Conservation (phyloP, 2,797 vertebrate genomes). For the Garrulus glandarius region DNA sequence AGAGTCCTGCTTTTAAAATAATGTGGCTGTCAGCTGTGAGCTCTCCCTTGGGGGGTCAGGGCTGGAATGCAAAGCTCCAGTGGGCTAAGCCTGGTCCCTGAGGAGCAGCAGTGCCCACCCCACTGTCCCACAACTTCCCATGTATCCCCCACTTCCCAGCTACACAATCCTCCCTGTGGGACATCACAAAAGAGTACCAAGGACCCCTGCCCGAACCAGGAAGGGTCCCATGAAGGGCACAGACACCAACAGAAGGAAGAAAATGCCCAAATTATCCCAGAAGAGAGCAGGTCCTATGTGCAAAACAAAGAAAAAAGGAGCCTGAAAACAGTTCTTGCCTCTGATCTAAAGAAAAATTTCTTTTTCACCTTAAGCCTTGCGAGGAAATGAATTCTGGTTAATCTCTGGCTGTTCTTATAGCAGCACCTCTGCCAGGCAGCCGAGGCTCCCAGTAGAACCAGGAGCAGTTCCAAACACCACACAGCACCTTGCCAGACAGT, state of each 20-base stretch:
- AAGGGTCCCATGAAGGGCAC: not conserved
- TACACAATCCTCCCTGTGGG: rapidly evolving
- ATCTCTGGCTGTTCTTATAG: not conserved
- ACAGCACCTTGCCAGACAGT: not conserved
- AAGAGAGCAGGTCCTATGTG: not conserved
- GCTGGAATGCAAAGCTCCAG: not conserved
- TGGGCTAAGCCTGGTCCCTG: not conserved
- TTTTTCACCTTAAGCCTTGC: not conserved
- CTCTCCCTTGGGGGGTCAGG: not conserved
- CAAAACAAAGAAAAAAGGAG: not conserved
- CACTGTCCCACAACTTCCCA: not conserved
- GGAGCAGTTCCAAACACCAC: not conserved
- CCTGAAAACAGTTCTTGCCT: not conserved
- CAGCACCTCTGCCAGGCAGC: not conserved
- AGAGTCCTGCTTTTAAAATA: not conserved
- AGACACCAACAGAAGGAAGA: not conserved
- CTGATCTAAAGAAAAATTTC: not conserved
- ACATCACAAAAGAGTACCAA: not conserved
- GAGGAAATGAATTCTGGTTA: not conserved
- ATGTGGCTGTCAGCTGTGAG: rapidly evolving
- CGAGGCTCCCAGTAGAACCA: not conserved
- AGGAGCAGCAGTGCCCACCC: not conserved
- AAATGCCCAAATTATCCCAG: not conserved
- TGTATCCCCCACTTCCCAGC: rapidly evolving
- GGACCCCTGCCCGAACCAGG: not conserved